Conservation (phyloP, 1,140 invertebrate species). For the Lycorma delicatula region DNA sequence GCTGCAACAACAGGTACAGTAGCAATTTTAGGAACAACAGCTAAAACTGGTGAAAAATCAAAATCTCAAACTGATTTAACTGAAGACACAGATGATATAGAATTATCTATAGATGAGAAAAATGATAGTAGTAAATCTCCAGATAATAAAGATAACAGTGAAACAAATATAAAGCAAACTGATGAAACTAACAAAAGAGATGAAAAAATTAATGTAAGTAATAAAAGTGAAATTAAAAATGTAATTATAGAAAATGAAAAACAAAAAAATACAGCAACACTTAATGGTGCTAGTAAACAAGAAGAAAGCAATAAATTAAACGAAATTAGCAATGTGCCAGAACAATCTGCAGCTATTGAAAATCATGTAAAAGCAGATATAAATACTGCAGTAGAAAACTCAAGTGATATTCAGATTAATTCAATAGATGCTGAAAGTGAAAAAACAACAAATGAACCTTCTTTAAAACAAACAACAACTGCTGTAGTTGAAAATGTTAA, state of each 20-base stretch:
- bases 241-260: too few relatives aligned
- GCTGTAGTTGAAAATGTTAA: neutral
- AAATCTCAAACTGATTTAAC: neutral
- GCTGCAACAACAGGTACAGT: slow-evolving; percentile 28
- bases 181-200: neutral
- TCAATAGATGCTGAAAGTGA: slow-evolving; percentile 31
- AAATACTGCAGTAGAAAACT: too few relatives aligned
- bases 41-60: slow-evolving; percentile 20
- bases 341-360: too few relatives aligned
- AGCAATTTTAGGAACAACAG: slow-evolving; percentile 29
- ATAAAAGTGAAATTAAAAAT: neutral
- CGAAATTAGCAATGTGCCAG: too few relatives aligned
- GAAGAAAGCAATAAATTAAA: too few relatives aligned
- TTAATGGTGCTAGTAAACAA: too few relatives aligned
- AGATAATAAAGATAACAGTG: neutral
- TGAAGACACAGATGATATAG: too few relatives aligned
- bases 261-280: too few relatives aligned
- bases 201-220: slow-evolving; percentile 1
- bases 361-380: too few relatives aligned
- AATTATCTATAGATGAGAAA: slow-evolving; percentile 1
- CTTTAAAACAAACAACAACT: neutral
- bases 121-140: neutral
- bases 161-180: slow-evolving; percentile 6
- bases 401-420: too few relatives aligned
- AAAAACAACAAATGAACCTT: slow-evolving; percentile 27